A percentile compares a stretch with the other conserved stretches of the same genome.
phyloP scores from a whole-genome alignment of 2,797 vertebrate genomes.

The Arnoldichthys spilopterus region DNA sequence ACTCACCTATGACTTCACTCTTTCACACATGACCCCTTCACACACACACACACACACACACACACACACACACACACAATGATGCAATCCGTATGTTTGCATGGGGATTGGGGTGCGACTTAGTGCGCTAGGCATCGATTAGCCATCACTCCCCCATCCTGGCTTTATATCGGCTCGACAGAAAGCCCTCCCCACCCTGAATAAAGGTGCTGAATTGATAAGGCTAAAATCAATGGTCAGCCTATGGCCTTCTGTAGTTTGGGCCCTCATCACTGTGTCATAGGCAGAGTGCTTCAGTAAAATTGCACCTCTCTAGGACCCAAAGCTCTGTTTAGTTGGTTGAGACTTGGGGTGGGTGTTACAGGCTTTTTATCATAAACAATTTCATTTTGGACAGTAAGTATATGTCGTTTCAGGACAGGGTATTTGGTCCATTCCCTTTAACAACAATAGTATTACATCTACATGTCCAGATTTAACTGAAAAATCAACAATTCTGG shows the following conservation, averaged over 20 bases:
- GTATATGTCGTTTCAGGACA: no score
- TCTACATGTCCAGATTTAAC: no score
- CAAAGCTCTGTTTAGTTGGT: background rate
- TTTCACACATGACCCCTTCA: background rate
- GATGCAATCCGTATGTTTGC: conserved; percentile 42
- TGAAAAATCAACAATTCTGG: no score
- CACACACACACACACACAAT: background rate
- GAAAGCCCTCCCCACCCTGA: conserved; percentile 27
- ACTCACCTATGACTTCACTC: conserved; percentile 42
- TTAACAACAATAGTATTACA: no score
- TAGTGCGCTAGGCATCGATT: conserved; percentile 50
- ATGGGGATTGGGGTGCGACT: conserved; percentile 35
- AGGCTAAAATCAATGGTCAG: conserved; percentile 47
- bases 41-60: background rate
- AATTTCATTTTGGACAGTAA: background rate
- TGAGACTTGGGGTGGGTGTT: background rate
- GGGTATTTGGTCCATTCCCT: no score
- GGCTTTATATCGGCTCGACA: conserved; percentile 44
- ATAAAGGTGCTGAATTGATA: conserved; percentile 52
- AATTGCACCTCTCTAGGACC: background rate
- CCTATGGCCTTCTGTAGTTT: conserved; percentile 35
- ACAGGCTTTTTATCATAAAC: no score
- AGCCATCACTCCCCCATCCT: conserved; percentile 51
- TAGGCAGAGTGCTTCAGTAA: background rate
- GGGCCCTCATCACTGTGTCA: conserved; percentile 29